Base-by-base conservation (phyloP, 2,888 invertebrate species). In the Stenoptilia bipunctidactyla region DNA sequence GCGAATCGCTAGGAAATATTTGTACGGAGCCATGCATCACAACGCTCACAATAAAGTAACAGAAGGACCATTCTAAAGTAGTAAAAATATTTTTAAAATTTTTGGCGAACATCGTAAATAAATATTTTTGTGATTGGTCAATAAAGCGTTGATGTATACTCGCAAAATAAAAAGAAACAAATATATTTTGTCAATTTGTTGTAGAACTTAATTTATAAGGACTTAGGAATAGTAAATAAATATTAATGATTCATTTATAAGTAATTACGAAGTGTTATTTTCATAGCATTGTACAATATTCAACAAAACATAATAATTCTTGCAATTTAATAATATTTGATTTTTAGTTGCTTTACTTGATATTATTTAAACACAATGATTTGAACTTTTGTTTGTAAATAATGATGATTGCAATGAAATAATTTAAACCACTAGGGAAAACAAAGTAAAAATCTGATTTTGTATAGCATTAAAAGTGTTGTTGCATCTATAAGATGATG, bases 151-250 rank as follows among this genome's bases (percentile, higher is more conserved):
- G 66, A 65, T 66, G 66, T 70, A 64, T 68, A 63, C 60, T 27
- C 57, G 70, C 67, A 70, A 72, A 61, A 72, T 58, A 58, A 34
- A 47, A 50, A 49, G 8, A 46, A 56, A 56, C 63, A 62, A 56
- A 55, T 68, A 66, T 72, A 70, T 76, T 71, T 74, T 74, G 77
- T 80, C 79, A 77, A 82, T 77, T 80, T 72, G 65, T 73, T 75
- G 50, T 75, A 70, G 66, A 59, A 50, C 62, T 56, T 66, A 66
- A 58, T 30, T 8, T 12, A 4, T 40, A 30, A 30, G 9, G 30
- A 30, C 10, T 30, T 30, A 30, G 9, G 36, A 39, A 33, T 40
- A n/a, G 4, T 8, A 30, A 8, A 8, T 30, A n/a, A 30, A 8
- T 9, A n/a, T 30, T 30, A 30, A 56, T 62, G 58, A 56, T 51